A percentile compares a stretch with the other conserved stretches of the same genome.
These are phyloP conservation scores for Sinocyclocheilus maitianheensis DNA, from an alignment of 2,113 vertebrate species.

Conservation along the genomic window DNA sequence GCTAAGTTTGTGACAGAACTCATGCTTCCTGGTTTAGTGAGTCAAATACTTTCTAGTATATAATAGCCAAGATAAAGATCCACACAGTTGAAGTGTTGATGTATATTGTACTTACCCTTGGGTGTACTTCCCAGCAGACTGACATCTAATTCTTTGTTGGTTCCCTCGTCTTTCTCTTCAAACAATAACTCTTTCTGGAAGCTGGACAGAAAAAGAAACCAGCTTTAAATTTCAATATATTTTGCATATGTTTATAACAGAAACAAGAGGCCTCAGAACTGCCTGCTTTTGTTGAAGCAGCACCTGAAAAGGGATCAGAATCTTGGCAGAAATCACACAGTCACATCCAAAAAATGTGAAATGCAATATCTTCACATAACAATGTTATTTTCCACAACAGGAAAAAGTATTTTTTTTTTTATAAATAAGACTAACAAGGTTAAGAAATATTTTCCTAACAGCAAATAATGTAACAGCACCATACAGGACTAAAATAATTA, in stretches of 20 bases:
- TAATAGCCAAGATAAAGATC: not conserved
- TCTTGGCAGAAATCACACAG: not conserved
- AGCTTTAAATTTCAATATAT: not conserved
- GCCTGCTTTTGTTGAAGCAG: not conserved
- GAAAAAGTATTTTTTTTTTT: not conserved
- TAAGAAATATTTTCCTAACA: slow-evolving; percentile 29
- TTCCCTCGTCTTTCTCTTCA: slow-evolving; percentile 81
- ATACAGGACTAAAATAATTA: not conserved
- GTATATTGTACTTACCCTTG: slow-evolving; percentile 83
- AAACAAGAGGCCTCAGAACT: not conserved
- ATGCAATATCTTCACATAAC: not conserved
- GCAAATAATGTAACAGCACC: not conserved
- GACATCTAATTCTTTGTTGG: slow-evolving; percentile 82
- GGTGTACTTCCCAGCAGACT: slow-evolving; percentile 83
- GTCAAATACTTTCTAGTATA: not conserved
- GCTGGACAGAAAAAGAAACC: slow-evolving; percentile 69
- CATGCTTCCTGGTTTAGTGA: not conserved
- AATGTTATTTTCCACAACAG: slow-evolving; percentile 9
- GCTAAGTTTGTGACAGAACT: not conserved
- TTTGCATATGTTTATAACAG: not conserved
- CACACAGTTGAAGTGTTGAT: not conserved
- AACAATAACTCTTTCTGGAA: slow-evolving; percentile 88
- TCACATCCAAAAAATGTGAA: not conserved
- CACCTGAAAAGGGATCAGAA: not conserved
- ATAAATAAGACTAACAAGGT: not conserved